A percentile compares a stretch with the other conserved stretches of the same genome.
phyloP scores from a whole-genome alignment of 2,797 vertebrate genomes.

The Chloroceryle inda region DNA sequence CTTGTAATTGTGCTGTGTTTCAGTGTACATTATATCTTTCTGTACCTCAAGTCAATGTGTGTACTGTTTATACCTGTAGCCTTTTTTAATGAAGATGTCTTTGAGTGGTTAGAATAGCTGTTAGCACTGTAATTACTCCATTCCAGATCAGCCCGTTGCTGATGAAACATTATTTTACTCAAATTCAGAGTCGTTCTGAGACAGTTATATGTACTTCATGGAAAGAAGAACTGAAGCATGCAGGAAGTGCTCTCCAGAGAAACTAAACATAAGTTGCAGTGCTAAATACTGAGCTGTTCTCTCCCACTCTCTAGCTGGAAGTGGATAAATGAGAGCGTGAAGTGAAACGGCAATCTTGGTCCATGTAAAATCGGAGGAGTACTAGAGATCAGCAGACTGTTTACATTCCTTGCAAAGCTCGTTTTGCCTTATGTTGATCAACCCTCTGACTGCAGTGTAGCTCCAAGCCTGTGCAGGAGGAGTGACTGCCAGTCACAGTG shows the following conservation, averaged over 20 bases:
- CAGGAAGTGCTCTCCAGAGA: not conserved
- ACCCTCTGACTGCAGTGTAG: not conserved
- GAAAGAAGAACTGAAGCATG: not conserved
- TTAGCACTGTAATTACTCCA: not conserved
- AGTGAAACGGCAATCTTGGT: not conserved
- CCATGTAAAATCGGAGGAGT: not conserved
- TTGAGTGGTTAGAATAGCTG: not conserved
- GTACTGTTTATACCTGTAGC: not conserved
- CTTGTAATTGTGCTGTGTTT: not conserved
- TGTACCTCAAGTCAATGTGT: not conserved
- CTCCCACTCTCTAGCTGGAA: conserved; percentile 26
- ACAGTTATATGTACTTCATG: not conserved
- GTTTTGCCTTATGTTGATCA: not conserved
- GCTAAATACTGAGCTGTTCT: conserved; percentile 24
- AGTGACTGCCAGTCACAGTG: not conserved
- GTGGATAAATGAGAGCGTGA: conserved; percentile 9
- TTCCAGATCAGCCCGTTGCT: not conserved
- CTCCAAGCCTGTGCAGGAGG: not conserved
- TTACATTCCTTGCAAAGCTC: not conserved
- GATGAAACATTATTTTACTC: not conserved
- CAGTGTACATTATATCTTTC: not conserved
- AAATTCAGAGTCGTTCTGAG: not conserved
- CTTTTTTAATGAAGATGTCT: not conserved
- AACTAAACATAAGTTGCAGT: conserved; percentile 9
- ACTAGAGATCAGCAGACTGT: conserved; percentile 23